phyloP scores from a whole-genome alignment of 2,888 invertebrate genomes.

The Dascillus cervinus region DNA sequence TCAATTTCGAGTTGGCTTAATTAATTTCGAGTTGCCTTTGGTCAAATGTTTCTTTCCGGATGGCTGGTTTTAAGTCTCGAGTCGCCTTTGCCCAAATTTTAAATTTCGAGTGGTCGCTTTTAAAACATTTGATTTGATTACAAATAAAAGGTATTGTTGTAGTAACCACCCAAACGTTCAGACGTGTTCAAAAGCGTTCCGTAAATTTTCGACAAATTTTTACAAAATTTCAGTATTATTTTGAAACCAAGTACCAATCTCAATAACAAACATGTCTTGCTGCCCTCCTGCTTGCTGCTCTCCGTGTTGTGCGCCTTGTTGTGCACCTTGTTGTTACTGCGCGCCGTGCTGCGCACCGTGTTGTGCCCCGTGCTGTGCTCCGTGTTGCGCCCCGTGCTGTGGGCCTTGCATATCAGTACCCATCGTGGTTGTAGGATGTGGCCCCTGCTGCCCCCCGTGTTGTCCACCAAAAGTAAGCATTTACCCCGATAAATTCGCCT shows the following conservation, averaged over 20 bases:
- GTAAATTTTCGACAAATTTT: slow-evolving; percentile 4
- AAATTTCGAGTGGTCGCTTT: slow-evolving; percentile 1
- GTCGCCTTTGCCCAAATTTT: too few species aligned
- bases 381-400: slow-evolving; percentile 16
- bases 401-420: too few species aligned
- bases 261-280: slow-evolving; percentile 17
- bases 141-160: too few species aligned
- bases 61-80: too few species aligned
- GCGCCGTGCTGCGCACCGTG: slow-evolving; percentile 10
- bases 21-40: too few species aligned
- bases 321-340: slow-evolving; percentile 18
- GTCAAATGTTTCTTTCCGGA: too few species aligned
- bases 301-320: slow-evolving; percentile 19
- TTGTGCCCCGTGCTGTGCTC: slow-evolving; percentile 13
- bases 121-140: too few species aligned
- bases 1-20: too few species aligned
- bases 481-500: too few species aligned
- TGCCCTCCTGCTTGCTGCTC: slow-evolving; percentile 17
- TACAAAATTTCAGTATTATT: slow-evolving; percentile 7
- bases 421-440: too few species aligned
- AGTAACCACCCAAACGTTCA: slow-evolving; percentile 2
- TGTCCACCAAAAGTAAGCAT: slow-evolving; percentile 5
- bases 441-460: slow-evolving; percentile 18
- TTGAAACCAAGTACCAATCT: neutral
- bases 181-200: slow-evolving; percentile 1